Conservation (phyloP, 1,140 invertebrate genomes). For the Arctopsyche grandis region DNA sequence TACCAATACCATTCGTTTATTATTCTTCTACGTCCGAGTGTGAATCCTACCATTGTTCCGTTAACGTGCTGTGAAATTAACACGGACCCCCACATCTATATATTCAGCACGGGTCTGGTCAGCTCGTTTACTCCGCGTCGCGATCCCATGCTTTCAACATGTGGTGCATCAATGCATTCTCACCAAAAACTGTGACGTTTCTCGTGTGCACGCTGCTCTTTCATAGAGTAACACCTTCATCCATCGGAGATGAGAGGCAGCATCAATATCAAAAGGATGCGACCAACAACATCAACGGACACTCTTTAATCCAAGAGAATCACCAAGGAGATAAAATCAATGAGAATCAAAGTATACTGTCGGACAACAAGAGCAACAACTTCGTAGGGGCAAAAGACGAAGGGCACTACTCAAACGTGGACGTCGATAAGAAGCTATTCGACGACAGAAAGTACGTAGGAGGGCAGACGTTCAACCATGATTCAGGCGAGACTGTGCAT, state of each 20-base stretch:
- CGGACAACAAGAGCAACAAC: slow-evolving; percentile 62
- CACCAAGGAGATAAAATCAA: slow-evolving; percentile 63
- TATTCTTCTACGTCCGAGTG: slow-evolving; percentile 56
- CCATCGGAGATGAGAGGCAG: slow-evolving; percentile 51
- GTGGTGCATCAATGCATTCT: slow-evolving; percentile 39
- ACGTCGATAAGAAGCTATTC: slow-evolving; percentile 60
- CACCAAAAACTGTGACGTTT: slow-evolving; percentile 35
- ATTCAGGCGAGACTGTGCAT: slow-evolving; percentile 61
- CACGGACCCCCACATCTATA: slow-evolving; percentile 61
- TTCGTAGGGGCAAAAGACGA: slow-evolving; percentile 63
- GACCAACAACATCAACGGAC: slow-evolving; percentile 59
- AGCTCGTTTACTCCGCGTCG: slow-evolving; percentile 47
- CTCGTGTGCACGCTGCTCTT: slow-evolving; percentile 42
- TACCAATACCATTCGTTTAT: slow-evolving; percentile 58
- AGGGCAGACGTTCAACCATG: slow-evolving; percentile 61
- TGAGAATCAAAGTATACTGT: slow-evolving; percentile 60
- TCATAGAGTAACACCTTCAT: slow-evolving; percentile 57
- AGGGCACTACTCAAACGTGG: slow-evolving; percentile 62
- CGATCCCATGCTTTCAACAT: slow-evolving; percentile 35
- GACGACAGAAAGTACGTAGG: slow-evolving; percentile 61
- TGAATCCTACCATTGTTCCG: slow-evolving; percentile 66
- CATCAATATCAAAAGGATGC: slow-evolving; percentile 60
- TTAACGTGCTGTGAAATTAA: slow-evolving; percentile 63
- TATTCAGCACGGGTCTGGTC: slow-evolving; percentile 22
- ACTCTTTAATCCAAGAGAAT: slow-evolving; percentile 61